Base-by-base conservation (phyloP, 2,113 vertebrate species). In the Ceyx margarethae region DNA sequence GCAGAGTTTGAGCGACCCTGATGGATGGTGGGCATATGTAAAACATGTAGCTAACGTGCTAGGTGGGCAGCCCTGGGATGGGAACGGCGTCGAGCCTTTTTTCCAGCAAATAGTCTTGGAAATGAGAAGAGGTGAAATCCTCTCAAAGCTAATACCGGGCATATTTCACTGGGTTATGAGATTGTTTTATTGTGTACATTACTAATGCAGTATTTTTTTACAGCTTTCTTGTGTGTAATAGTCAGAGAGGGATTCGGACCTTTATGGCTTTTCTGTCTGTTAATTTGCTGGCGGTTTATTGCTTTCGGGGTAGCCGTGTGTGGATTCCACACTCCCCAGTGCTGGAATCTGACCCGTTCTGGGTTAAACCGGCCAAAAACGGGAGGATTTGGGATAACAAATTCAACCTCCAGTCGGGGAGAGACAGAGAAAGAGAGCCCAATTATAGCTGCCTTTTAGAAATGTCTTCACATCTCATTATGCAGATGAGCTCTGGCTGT, bases 101-200 rank as follows among this genome's bases (percentile, higher is more conserved):
- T 83, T 87, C 80, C 85, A 86, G 94, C 95, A 60, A 92, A 92
- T 94, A 91, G 96, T 64, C 91, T 87, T 54, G 95, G 97, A 97
- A 98, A 98, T 65, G 93, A 97, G 96, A 10, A 62, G 93, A 97
- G 97, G 97, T 97, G 97, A 98, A 98, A 97, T 97, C 95, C 95
- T 72, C 84, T 96, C 85, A 57, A 43, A 96, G 96, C 96, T 97
- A 97, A 97, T 92, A 28, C 95, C 86, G 60, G 95, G 5, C 93
- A 91, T 97, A 97, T 98, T 98, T 98, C 97, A 97, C 94, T 64
- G 92, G 94, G 97, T 96, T 97, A 97, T 96, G 96, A 97, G 97
- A 96, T 97, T 85, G 97, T 76, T 98, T 98, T 97, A 98, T 96
- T 93, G 96, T 87, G 95, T 95, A 91, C 93, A 86, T 97, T 96